Evolutionary conservation across 23 tunicate genomes (phyloP).

Genomic region (Diplosoma virens): DNA sequence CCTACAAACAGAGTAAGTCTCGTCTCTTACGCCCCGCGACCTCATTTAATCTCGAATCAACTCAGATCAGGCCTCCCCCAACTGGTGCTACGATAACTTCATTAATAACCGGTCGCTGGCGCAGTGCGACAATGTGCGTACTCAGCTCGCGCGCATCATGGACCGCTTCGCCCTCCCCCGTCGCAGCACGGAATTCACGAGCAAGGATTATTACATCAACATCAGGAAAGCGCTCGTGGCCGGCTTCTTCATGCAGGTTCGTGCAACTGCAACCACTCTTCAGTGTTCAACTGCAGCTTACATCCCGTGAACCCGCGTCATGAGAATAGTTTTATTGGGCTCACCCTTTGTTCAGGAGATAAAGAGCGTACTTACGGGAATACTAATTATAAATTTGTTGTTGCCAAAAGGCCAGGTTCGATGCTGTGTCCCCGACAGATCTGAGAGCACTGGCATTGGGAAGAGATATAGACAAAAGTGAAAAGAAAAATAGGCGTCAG

Average conservation of each 20-base stretch:
- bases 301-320: no score
- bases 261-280: no score
- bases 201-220: constrained; percentile 87
- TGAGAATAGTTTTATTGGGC: no score
- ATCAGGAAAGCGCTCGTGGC: constrained; percentile 92
- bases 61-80: constrained; percentile 54
- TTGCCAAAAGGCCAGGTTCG: no score
- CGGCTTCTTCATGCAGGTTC: constrained; percentile 99
- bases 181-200: constrained; percentile 90
- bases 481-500: no score
- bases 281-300: no score
- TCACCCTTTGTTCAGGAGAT: no score
- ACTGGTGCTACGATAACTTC: constrained; percentile 97
- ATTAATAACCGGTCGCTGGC: constrained; percentile 96
- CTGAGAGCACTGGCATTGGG: no score
- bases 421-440: no score
- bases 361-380: no score
- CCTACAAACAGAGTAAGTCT: constrained; percentile 87
- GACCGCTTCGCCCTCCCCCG: constrained; percentile 92
- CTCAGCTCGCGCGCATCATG: constrained; percentile 95
- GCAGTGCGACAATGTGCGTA: constrained; percentile 93
- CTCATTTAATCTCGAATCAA: neutral
- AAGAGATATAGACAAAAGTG: no score
- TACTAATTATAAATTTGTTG: no score
- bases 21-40: neutral